Percentiles rank a stretch among this genome's conserved stretches.
Conservation (phyloP, 2,113 vertebrate genomes). For the Gracilinanus agilis region DNA sequence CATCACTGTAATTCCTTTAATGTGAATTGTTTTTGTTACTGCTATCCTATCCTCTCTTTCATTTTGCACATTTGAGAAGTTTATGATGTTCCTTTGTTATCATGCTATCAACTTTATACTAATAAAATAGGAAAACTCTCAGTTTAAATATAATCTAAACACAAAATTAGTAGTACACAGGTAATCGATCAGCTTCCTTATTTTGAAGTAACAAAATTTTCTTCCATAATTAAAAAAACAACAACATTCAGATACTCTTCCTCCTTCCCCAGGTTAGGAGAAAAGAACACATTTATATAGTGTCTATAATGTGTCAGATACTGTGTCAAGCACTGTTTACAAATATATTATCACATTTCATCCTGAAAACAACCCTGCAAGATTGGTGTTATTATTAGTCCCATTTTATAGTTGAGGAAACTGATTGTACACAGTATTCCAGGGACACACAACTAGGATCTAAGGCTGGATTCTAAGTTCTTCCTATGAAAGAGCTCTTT, state of each 20-base stretch:
- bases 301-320: too few species aligned
- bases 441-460: too few species aligned
- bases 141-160: slow-evolving; percentile 10
- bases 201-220: not conserved
- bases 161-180: slow-evolving; percentile 4
- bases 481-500: too few species aligned
- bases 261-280: not conserved
- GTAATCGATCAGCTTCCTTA: not conserved
- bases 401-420: too few species aligned
- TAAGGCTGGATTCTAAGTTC: too few species aligned
- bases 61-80: not conserved
- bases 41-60: not conserved
- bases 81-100: not conserved
- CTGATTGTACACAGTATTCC: too few species aligned
- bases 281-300: too few species aligned
- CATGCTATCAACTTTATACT: not conserved
- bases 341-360: not conserved
- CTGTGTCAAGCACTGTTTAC: not conserved
- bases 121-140: slow-evolving; percentile 12
- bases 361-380: not conserved
- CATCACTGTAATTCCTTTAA: not conserved
- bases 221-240: not conserved
- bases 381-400: too few species aligned
- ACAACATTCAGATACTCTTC: not conserved
- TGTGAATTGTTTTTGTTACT: not conserved